Evolutionary conservation across 2,888 invertebrate species (phyloP).

Genomic region (Cloeon dipterum): DNA sequence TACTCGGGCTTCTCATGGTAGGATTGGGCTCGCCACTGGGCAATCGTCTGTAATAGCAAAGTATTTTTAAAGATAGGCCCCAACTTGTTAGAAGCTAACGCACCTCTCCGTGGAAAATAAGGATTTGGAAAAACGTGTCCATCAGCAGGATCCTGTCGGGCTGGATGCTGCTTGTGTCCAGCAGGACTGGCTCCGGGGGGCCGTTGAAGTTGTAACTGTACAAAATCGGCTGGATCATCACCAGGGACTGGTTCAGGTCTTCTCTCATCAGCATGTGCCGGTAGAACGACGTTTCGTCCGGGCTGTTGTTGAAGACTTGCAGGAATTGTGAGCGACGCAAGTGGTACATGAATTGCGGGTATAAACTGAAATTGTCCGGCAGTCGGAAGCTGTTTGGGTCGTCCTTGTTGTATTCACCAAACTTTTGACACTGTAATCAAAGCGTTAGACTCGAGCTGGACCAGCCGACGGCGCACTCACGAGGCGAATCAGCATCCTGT

Average conservation of each 20-base stretch:
- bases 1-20: constrained; percentile 96
- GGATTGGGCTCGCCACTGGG: constrained; percentile 85
- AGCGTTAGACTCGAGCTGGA: background rate
- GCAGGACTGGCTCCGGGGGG: constrained; percentile 86
- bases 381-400: constrained; percentile 91
- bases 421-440: constrained; percentile 78
- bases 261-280: constrained; percentile 96
- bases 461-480: constrained; percentile 23
- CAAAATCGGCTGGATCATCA: constrained; percentile 98
- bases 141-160: constrained; percentile 92
- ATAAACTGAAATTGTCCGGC: constrained; percentile 89
- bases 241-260: constrained; percentile 87
- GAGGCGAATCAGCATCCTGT: constrained; percentile 88
- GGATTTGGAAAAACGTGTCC: constrained; percentile 99
- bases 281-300: constrained; percentile 98
- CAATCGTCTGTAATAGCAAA: constrained; percentile 52
- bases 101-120: constrained; percentile 97
- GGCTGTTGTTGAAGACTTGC: constrained; percentile 99
- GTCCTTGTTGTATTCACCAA: constrained; percentile 95
- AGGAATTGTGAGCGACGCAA: constrained; percentile 92
- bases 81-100: background rate
- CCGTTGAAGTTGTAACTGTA: constrained; percentile 98
- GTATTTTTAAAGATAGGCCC: background rate
- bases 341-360: constrained; percentile 99
- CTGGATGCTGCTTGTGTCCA: constrained; percentile 94